Conservation (phyloP, 2,888 invertebrate species). For the Coenonympha glycerion region DNA sequence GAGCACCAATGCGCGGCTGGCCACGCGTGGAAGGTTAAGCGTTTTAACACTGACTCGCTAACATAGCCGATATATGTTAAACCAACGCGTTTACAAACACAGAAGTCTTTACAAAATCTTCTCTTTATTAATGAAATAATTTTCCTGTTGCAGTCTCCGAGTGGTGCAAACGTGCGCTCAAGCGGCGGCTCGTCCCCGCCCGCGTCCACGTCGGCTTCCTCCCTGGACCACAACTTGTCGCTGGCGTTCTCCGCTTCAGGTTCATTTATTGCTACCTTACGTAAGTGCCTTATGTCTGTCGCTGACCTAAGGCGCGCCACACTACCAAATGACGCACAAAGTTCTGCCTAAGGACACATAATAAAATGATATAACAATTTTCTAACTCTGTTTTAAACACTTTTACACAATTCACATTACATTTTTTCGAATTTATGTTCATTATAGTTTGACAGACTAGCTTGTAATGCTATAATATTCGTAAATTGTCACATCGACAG, state of each 20-base stretch:
- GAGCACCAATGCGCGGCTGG: conserved; percentile 37
- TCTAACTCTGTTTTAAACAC: too few relatives aligned
- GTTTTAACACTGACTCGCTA: too few relatives aligned
- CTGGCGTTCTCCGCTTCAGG: conserved; percentile 66
- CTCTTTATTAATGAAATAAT: too few relatives aligned
- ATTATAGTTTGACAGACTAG: not conserved
- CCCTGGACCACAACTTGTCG: conserved; percentile 68
- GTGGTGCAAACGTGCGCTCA: conserved; percentile 61
- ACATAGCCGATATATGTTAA: too few relatives aligned
- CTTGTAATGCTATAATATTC: not conserved
- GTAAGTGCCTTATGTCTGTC: conserved; percentile 39
- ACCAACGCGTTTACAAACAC: too few relatives aligned
- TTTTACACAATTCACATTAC: too few relatives aligned
- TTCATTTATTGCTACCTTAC: conserved; percentile 58
- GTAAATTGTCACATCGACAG: conserved; percentile 21
- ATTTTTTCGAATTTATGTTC: too few relatives aligned
- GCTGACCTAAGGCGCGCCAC: not conserved
- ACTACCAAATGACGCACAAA: too few relatives aligned
- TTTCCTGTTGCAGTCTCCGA: too few relatives aligned
- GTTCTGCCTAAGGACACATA: not conserved
- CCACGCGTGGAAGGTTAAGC: too few relatives aligned
- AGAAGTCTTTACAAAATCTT: too few relatives aligned
- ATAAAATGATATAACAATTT: too few relatives aligned
- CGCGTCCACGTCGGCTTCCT: conserved; percentile 67
- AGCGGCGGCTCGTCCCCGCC: conserved; percentile 61